Conservation (phyloP, 1,140 invertebrate genomes). For the Neotoxoptera formosana region DNA sequence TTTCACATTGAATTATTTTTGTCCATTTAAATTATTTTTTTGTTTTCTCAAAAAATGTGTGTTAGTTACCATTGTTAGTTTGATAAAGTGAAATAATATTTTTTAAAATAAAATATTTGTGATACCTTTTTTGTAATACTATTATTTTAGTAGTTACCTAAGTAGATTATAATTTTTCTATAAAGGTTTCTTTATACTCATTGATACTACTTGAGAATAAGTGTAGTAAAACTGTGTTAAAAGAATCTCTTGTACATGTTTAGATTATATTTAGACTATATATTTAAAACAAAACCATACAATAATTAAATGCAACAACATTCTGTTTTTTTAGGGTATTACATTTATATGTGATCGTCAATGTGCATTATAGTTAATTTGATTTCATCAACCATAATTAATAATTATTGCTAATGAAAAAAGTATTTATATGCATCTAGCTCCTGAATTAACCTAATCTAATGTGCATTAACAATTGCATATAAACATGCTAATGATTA, state of each 20-base stretch:
- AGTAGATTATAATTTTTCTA: neutral
- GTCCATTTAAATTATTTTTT: too few species aligned
- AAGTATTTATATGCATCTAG: neutral
- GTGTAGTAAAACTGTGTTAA: too few species aligned
- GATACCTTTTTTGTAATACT: too few species aligned
- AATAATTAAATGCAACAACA: neutral
- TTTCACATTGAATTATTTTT: too few species aligned
- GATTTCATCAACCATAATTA: neutral
- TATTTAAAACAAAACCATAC: neutral
- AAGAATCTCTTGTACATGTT: neutral
- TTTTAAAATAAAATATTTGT: neutral
- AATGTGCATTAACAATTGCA: neutral
- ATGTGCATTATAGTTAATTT: neutral
- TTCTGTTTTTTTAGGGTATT: neutral
- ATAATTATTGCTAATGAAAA: neutral
- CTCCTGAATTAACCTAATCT: too few species aligned
- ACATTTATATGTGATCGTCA: neutral
- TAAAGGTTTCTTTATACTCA: neutral
- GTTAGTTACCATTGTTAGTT: neutral
- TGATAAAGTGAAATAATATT: neutral
- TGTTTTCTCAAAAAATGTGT: too few species aligned
- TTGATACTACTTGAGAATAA: too few species aligned
- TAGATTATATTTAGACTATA: neutral
- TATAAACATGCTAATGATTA: neutral
- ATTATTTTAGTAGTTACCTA: too few species aligned